Evolutionary conservation across 2,113 vertebrate genomes (phyloP).

Genomic region (Bostrychus sinensis): DNA sequence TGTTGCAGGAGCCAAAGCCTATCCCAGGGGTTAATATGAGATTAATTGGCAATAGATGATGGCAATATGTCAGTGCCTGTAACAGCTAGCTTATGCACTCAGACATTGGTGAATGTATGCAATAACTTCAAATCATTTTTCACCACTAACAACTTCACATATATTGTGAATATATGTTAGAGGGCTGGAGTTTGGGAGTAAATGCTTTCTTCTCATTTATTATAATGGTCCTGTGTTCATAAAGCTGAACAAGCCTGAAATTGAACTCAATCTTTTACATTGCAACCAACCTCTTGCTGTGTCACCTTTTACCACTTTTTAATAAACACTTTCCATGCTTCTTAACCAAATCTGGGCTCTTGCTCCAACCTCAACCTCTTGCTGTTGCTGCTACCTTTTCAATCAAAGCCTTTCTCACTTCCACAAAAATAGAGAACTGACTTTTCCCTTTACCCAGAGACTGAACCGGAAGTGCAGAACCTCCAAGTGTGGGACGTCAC

Average conservation of each 20-base stretch:
- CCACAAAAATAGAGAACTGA: slow-evolving; percentile 44
- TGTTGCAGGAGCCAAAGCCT: no score
- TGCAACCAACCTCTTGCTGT: background rate
- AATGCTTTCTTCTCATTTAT: no score
- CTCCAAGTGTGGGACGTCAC: slow-evolving; percentile 86
- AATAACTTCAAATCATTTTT: no score
- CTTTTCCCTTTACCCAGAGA: slow-evolving; percentile 81
- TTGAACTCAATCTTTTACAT: background rate
- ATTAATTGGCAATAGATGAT: no score
- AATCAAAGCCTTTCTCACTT: slow-evolving; percentile 54
- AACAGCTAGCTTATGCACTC: no score
- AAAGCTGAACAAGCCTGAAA: background rate
- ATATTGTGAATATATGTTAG: no score
- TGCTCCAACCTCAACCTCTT: background rate
- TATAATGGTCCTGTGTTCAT: no score
- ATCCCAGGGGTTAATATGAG: no score
- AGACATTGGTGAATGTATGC: no score
- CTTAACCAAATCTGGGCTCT: slow-evolving; percentile 14
- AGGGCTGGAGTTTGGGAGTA: no score
- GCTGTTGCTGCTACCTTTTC: slow-evolving; percentile 28
- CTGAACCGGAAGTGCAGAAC: slow-evolving; percentile 90
- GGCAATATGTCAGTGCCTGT: no score
- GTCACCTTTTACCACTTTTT: background rate
- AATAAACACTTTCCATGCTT: slow-evolving; percentile 13
- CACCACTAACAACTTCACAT: no score